Evolutionary conservation across 2,888 invertebrate genomes (phyloP), one percentile per base, ranked within the genome.

Genomic region (Pristionchus japonicus): DNA sequence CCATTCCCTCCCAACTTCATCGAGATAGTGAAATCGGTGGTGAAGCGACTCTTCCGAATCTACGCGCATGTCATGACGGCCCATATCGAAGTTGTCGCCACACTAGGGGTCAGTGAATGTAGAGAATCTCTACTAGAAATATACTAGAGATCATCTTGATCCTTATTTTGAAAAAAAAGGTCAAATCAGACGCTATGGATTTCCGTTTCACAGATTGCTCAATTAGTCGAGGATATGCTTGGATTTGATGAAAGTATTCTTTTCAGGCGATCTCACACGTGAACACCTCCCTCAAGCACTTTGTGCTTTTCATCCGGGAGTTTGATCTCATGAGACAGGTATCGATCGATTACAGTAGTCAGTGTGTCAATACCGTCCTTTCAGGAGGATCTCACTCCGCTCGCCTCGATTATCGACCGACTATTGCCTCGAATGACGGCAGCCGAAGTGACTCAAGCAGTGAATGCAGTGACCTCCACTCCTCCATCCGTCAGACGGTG

Each of bases 21-120:
- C 67, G 89, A 97, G 90, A 98, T 98, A 95, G 98, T 99, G 89
- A 98, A 99, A 96, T 99, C 98, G 91, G 99, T 99, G 95, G 96
- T 99, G 94, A 99, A 99, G 95, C 96, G 99, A 90, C 96, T 99
- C 95, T 99, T 99, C 95, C 96, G 99, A 94, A 98, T 99, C 89
- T 99, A 99, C 95, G 99, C 99, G 87, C 99, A 99, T 95, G 98
- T 99, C 95, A 99, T 99, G 95, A 98, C 99, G 96, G 98, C 98
- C 95, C 99, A 99, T 96, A 99, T 99, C 95, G 97, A 90, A 83
- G 89, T 91, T 85, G 37, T 87, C 27, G 52, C 52, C 27, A 64
- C 27, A 0, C 57, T 77, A 17, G 61, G 61, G n/a, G 87, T 87
- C 57, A 74, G 86, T 47, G 23, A 9, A n/a, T n/a, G n/a, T n/a